Evolutionary conservation across 2,113 vertebrate species (phyloP), one percentile per base, ranked within the genome.

Genomic region (Rhea pennata): DNA sequence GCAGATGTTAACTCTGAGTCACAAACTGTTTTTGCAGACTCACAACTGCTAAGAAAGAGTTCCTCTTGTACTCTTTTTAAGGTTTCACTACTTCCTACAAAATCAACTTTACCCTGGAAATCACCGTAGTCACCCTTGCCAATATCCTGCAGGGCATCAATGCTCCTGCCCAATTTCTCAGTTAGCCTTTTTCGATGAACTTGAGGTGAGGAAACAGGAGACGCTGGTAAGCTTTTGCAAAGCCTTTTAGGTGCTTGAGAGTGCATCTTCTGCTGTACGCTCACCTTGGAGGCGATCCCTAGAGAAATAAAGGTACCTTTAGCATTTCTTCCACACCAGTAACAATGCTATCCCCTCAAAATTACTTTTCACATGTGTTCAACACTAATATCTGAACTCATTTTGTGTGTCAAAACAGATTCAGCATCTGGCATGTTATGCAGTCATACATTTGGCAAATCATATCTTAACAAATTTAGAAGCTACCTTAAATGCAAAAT

Each of bases 21-120:
- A 86, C 99, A 99, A 44, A 98, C 95, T 0, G 98, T 98, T 97
- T 99, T 98, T 87, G 99, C 99, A 29, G 99, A 99, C 72, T 99
- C 99, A 75, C 99, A 99, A 89, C 99, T 99, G 96, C 99, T 99
- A 74, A 99, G 72, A 17, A 99, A 98, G 40, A 94, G 95, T 22
- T 99, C 99, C 14, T 99, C 98, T 48, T 96, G 97, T 26, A 78
- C 95, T 92, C 95, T 98, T 93, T 97, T 98, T 11, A 99, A 65
- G 0, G 98, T 98, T 87, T 98, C 98, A 0, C 97, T 98, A 92
- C 97, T 99, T 92, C 95, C 97, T n/a, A 96, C 81, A 74, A 87
- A 88, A 48, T n/a, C 89, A 51, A 0, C 59, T 84, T 96, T 96
- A 86, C 96, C 97, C 75, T 97, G 97, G 17, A 90, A 92, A 26